phyloP scores from a whole-genome alignment of 2,113 vertebrate species.

The Embiotoca jacksoni region DNA sequence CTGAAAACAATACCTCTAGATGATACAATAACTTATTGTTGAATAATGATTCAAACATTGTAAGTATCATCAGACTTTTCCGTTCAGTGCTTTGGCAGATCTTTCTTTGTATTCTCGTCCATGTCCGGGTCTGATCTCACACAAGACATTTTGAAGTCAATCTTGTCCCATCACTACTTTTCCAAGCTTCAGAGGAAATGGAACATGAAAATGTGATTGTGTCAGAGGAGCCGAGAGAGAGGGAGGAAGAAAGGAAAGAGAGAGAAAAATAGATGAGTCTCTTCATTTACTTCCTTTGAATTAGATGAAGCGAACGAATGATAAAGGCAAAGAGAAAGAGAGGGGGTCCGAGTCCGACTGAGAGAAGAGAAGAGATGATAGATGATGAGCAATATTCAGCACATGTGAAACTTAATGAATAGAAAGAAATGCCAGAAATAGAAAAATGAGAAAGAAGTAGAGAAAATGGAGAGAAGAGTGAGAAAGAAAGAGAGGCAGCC shows the following conservation, averaged over 20 bases:
- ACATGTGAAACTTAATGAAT: constrained; percentile 63
- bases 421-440: constrained; percentile 67
- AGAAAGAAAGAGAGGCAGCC: constrained; percentile 66
- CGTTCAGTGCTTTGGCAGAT: constrained; percentile 7
- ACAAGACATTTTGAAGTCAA: constrained; percentile 54
- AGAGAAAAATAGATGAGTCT: constrained; percentile 26
- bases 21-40: background rate
- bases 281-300: constrained; percentile 37
- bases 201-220: constrained; percentile 36
- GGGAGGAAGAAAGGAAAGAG: constrained; percentile 16
- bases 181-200: constrained; percentile 59
- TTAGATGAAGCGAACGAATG: constrained; percentile 62
- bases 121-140: constrained; percentile 50
- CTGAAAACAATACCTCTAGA: background rate
- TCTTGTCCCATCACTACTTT: constrained; percentile 43
- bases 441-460: constrained; percentile 53
- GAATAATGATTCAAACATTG: constrained; percentile 8
- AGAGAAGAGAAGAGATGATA: constrained; percentile 31
- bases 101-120: constrained; percentile 9
- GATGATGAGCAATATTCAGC: constrained; percentile 51
- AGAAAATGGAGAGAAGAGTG: constrained; percentile 58
- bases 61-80: constrained; percentile 15
- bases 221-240: constrained; percentile 33
- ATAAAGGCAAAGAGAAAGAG: constrained; percentile 50
- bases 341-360: constrained; percentile 25